Evolutionary conservation across 2,113 vertebrate species (phyloP), one percentile per base, ranked within the genome.

Genomic region (Elachura formosa): DNA sequence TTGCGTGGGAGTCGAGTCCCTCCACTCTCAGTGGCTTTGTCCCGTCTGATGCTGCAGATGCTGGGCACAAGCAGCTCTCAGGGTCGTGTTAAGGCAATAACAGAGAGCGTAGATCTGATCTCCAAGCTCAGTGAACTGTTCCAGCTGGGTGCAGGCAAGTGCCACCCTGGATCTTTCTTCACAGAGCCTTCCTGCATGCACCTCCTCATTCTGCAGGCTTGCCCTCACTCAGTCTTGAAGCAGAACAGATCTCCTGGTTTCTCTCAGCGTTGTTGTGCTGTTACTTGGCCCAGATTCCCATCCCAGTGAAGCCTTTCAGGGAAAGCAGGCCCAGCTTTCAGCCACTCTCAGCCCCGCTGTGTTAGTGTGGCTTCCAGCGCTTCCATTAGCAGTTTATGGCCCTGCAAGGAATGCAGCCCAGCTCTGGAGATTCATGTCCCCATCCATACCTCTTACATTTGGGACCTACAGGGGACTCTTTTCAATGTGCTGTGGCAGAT

Each of bases 61-160:
- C 11, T 40, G 59, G 45, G 40, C 41, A 28, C 9, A 26, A 68
- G 36, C 5, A 16, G 21, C 51, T 54, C 66, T 61, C 58, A 31
- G 54, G 69, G 18, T 4, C 1, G 3, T 14, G 25, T n/a, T 22
- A 31, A 11, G 22, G 59, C 78, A 83, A 8, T 26, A 58, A 17
- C 28, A 84, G 46, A 55, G 31, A 8, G 19, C 3, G 31, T 2
- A 45, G 38, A n/a, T 22, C 24, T n/a, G 38, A n/a, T 22, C 24
- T n/a, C 84, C 66, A 79, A 12, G 52, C n/a, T 18, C 43, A 3
- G 5, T 2, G 29, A 20, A 41, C 43, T 81, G 38, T 26, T 89
- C 41, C 3, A 7, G 38, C 0, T 19, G 41, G 33, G 36, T 36
- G 13, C 5, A 1, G 9, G 14, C 31, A n/a, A 43, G 29, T 4